These are phyloP conservation scores for Buphagus erythrorhynchus DNA, from an alignment of 2,797 vertebrate species.

Conservation along the genomic window DNA sequence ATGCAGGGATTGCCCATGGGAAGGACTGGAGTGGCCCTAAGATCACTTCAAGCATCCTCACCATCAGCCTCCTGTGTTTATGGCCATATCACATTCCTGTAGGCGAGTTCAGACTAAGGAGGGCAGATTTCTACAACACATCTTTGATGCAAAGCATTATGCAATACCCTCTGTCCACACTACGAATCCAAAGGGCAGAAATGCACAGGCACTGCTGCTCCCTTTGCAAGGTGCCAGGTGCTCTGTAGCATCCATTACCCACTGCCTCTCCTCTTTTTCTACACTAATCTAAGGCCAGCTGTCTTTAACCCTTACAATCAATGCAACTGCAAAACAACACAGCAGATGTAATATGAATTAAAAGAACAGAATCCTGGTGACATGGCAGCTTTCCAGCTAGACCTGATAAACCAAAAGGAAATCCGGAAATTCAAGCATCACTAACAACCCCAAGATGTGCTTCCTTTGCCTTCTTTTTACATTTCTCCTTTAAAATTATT, in stretches of 20 bases:
- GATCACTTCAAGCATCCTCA: rapidly evolving
- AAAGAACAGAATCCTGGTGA: background rate
- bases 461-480: conserved; percentile 36
- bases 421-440: background rate
- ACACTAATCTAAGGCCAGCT: background rate
- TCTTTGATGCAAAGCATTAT: background rate
- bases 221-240: background rate
- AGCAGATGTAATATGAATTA: background rate
- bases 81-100: rapidly evolving
- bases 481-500: conserved; percentile 57
- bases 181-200: background rate
- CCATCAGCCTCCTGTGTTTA: background rate
- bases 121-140: background rate
- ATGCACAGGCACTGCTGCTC: background rate
- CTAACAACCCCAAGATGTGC: background rate
- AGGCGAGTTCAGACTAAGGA: rapidly evolving
- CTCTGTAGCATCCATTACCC: background rate
- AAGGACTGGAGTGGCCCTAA: background rate
- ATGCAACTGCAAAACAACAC: background rate
- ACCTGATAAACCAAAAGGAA: background rate
- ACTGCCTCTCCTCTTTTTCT: background rate
- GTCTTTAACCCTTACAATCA: background rate
- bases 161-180: background rate
- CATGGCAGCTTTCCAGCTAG: background rate
- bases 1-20: background rate